Conservation (phyloP, 2,888 invertebrate species). For the Cantharis rufa region DNA sequence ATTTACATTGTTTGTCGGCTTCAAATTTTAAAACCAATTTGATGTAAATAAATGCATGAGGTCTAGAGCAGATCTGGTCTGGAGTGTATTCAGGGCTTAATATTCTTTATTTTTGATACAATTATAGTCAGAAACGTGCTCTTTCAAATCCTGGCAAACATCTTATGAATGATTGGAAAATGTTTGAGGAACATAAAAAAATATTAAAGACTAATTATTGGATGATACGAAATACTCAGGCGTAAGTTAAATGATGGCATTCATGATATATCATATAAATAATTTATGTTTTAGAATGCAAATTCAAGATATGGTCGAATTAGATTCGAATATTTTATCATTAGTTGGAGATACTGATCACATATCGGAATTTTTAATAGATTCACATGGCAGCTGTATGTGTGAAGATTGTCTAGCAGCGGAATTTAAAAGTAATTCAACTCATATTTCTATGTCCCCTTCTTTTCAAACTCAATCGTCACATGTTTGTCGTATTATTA, state of each 20-base stretch:
- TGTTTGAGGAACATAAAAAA: slow-evolving; percentile 43
- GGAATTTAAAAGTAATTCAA: slow-evolving; percentile 40
- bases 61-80: not conserved
- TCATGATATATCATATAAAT: not conserved
- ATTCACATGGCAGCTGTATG: slow-evolving; percentile 48
- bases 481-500: slow-evolving; percentile 24
- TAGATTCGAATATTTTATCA: slow-evolving; percentile 48
- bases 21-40: not conserved
- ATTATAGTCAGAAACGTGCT: slow-evolving; percentile 25
- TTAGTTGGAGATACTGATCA: slow-evolving; percentile 44
- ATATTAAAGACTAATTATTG: slow-evolving; percentile 50
- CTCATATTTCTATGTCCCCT: slow-evolving; percentile 32
- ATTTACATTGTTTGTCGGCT: not conserved
- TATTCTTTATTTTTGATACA: not conserved
- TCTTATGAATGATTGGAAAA: slow-evolving; percentile 35
- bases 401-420: slow-evolving; percentile 51
- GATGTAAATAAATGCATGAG: not conserved
- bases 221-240: slow-evolving; percentile 46
- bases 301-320: slow-evolving; percentile 41
- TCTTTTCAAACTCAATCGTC: slow-evolving; percentile 24
- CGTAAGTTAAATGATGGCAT: slow-evolving; percentile 38
- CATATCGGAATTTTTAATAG: slow-evolving; percentile 45
- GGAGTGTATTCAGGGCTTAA: not conserved
- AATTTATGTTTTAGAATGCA: slow-evolving; percentile 40
- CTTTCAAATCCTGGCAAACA: slow-evolving; percentile 24